Evolutionary conservation across 2,797 vertebrate genomes (phyloP).

Genomic region (Phalanger gymnotis): DNA sequence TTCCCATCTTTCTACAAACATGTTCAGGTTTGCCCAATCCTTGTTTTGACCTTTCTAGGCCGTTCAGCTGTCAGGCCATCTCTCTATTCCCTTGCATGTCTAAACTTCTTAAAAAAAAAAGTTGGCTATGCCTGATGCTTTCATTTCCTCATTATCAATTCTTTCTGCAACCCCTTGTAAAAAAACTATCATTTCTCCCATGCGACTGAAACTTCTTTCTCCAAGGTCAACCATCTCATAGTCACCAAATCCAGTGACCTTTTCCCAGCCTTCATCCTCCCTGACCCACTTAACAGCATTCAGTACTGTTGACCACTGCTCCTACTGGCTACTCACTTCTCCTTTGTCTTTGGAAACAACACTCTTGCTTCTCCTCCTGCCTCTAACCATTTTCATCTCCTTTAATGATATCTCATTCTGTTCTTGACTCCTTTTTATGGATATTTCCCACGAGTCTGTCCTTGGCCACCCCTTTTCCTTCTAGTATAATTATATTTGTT

Average conservation of each 20-base stretch:
- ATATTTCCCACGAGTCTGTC: background rate
- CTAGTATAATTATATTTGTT: background rate
- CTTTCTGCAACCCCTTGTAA: background rate
- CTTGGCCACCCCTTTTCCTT: background rate
- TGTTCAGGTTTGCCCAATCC: background rate
- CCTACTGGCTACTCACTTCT: background rate
- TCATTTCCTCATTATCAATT: background rate
- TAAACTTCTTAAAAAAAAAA: background rate
- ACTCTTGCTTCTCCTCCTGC: background rate
- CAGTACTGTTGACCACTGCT: background rate
- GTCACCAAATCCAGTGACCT: background rate
- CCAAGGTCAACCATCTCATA: background rate
- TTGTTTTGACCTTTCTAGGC: background rate
- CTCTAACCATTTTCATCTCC: background rate
- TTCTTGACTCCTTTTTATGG: background rate
- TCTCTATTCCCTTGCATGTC: background rate
- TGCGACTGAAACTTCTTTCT: background rate
- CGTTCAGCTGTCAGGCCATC: accelerated
- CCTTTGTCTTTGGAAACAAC: background rate
- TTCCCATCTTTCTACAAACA: background rate
- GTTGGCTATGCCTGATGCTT: background rate
- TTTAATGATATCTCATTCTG: background rate
- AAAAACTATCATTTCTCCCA: background rate
- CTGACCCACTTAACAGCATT: background rate
- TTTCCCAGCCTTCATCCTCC: background rate